A percentile compares a stretch with the other conserved stretches of the same genome.
Conservation (phyloP, 2,888 invertebrate species). For the Tiliacea citrago region DNA sequence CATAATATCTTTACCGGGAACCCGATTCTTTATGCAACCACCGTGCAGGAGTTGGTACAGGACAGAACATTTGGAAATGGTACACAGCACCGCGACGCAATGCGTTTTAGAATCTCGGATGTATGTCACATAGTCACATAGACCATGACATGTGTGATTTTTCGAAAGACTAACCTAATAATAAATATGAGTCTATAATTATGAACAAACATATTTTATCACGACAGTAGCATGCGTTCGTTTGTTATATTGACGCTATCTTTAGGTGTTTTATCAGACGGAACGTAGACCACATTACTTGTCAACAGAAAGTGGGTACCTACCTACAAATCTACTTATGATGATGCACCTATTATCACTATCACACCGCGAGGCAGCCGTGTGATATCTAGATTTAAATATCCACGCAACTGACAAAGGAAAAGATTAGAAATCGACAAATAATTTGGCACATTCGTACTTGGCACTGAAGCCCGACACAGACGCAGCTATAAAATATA, state of each 20-base stretch:
- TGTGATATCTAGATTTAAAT: slow-evolving; percentile 33
- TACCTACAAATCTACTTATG: slow-evolving; percentile 18
- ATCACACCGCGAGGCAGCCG: slow-evolving; percentile 22
- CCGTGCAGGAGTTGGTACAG: background rate
- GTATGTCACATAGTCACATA: background rate
- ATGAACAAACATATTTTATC: slow-evolving; percentile 22
- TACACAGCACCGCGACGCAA: background rate
- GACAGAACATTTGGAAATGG: background rate
- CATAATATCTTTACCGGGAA: no score
- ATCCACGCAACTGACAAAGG: slow-evolving; percentile 29
- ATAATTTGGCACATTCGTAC: slow-evolving; percentile 24
- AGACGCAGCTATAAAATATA: no score
- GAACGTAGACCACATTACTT: slow-evolving; percentile 26
- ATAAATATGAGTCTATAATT: slow-evolving; percentile 12
- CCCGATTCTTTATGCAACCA: background rate
- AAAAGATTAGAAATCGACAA: slow-evolving; percentile 41
- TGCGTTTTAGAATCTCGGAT: background rate
- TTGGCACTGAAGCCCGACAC: slow-evolving; percentile 2
- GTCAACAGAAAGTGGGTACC: slow-evolving; percentile 11
- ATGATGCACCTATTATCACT: slow-evolving; percentile 36
- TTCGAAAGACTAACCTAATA: background rate
- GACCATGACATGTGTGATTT: background rate
- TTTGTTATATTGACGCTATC: slow-evolving; percentile 54
- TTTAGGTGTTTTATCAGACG: slow-evolving; percentile 43
- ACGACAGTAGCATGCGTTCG: slow-evolving; percentile 23